Evolutionary conservation across 2,113 vertebrate genomes (phyloP).

Genomic region (Cephalopholis sonnerati): DNA sequence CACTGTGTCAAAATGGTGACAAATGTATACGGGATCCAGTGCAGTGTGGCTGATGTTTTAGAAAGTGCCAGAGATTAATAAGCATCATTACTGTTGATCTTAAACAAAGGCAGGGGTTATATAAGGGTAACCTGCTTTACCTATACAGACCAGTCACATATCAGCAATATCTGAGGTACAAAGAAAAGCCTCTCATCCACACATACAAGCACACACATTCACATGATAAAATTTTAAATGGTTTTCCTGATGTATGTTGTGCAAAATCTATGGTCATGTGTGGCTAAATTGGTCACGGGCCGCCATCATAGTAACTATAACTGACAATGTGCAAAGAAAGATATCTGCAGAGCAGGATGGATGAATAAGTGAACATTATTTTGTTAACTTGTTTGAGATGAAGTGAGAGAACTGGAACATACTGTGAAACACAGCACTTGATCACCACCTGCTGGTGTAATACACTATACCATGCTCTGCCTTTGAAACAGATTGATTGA

Average conservation of each 20-base stretch:
- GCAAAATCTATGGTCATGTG: background rate
- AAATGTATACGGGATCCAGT: slow-evolving; percentile 21
- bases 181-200: background rate
- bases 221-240: background rate
- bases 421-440: slow-evolving; percentile 9
- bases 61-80: slow-evolving; percentile 21
- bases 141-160: background rate
- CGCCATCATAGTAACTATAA: background rate
- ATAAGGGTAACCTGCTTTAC: background rate
- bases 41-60: slow-evolving; percentile 10
- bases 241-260: background rate
- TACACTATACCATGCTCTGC: background rate
- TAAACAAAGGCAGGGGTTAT: slow-evolving; percentile 16
- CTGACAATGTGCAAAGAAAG: background rate
- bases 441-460: slow-evolving; percentile 65
- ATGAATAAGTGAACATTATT: background rate
- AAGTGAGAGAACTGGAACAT: background rate
- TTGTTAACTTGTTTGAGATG: background rate
- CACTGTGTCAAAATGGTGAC: slow-evolving; percentile 21
- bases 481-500: background rate
- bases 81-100: background rate
- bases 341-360: background rate
- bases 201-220: background rate
- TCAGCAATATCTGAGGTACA: background rate
- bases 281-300: background rate